Evolutionary conservation across 2,797 vertebrate species (phyloP).

Genomic region (Triplophysa bombifrons): DNA sequence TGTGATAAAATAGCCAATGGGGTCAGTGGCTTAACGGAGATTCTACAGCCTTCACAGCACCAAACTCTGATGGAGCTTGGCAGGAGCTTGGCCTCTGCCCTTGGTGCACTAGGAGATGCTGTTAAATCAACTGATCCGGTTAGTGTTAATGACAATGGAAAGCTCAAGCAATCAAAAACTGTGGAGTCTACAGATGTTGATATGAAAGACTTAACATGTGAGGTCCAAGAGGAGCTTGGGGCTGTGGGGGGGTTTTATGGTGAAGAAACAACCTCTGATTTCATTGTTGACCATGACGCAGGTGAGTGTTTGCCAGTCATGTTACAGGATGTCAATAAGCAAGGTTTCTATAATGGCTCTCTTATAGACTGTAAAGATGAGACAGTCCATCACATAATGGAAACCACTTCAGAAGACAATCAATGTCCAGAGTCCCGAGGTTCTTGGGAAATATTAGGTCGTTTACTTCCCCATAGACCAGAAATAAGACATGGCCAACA

Average conservation of each 20-base stretch:
- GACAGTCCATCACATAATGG: slow-evolving; percentile 65
- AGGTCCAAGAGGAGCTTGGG: slow-evolving; percentile 69
- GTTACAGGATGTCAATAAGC: slow-evolving; percentile 41
- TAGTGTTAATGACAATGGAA: slow-evolving; percentile 71
- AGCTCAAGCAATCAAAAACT: slow-evolving; percentile 62
- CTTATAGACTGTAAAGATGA: slow-evolving; percentile 64
- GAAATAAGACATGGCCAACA: slow-evolving; percentile 67
- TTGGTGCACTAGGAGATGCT: slow-evolving; percentile 84
- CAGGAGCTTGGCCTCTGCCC: slow-evolving; percentile 83
- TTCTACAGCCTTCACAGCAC: slow-evolving; percentile 77
- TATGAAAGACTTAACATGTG: slow-evolving; percentile 62
- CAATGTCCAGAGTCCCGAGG: slow-evolving; percentile 67
- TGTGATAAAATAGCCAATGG: slow-evolving; percentile 72
- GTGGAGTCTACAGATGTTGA: slow-evolving; percentile 64
- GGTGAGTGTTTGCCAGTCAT: slow-evolving; percentile 29
- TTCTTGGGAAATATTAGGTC: slow-evolving; percentile 61
- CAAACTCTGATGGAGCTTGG: slow-evolving; percentile 86
- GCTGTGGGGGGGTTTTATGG: slow-evolving; percentile 72
- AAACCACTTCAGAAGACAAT: slow-evolving; percentile 66
- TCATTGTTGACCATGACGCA: slow-evolving; percentile 66
- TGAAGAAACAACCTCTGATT: slow-evolving; percentile 32
- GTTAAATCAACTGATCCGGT: slow-evolving; percentile 79
- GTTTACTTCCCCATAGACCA: slow-evolving; percentile 60
- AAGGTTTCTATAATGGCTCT: slow-evolving; percentile 81
- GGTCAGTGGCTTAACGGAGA: slow-evolving; percentile 76